These are phyloP conservation scores for Darevskia nairensis DNA, from an alignment of 2,797 vertebrate genomes.

Conservation along the genomic window DNA sequence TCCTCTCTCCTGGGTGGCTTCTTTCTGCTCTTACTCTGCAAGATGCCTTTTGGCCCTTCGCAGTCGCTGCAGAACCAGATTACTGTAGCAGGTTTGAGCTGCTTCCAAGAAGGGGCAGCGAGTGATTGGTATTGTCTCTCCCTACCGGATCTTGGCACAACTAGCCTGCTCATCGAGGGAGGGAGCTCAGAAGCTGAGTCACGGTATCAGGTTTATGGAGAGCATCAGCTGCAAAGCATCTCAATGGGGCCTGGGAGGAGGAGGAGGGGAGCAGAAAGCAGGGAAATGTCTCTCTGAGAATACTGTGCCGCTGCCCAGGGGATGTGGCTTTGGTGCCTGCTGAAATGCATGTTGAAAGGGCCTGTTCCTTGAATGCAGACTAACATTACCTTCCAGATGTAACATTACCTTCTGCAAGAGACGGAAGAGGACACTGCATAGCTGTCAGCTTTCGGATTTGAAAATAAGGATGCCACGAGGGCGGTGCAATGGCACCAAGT, in stretches of 20 bases:
- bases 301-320: rapidly evolving
- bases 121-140: neutral
- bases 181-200: slow-evolving; percentile 6
- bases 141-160: neutral
- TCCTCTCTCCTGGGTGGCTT: neutral
- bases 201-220: neutral
- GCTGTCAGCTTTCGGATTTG: no score
- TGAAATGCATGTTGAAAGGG: rapidly evolving
- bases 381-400: rapidly evolving
- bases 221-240: slow-evolving; percentile 10
- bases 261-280: neutral
- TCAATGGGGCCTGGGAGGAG: neutral
- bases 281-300: rapidly evolving
- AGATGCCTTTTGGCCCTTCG: neutral
- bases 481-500: no score
- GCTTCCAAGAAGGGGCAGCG: neutral
- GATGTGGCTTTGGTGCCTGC: rapidly evolving
- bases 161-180: neutral
- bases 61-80: neutral
- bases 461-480: no score
- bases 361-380: neutral
- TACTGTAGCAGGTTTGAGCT: neutral
- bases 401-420: no score
- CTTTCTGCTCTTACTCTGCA: no score
- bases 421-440: no score